Evolutionary conservation across 2,888 invertebrate genomes (phyloP).

Genomic region (Odontocolon sp.): DNA sequence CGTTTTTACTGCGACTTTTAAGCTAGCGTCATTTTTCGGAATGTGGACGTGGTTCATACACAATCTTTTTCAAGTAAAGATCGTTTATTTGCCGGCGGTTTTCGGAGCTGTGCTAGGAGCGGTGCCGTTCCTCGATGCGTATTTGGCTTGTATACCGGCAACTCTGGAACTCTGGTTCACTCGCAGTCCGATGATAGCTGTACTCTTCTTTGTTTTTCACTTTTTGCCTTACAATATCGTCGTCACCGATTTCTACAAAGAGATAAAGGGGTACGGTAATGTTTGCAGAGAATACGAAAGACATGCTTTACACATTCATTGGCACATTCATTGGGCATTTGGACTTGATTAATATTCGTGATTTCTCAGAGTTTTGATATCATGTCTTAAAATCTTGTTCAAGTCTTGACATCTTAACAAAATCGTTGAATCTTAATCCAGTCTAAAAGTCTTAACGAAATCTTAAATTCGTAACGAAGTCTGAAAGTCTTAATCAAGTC

Average conservation of each 20-base stretch:
- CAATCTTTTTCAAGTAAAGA: conserved; percentile 95
- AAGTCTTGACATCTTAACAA: no score
- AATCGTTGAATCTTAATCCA: no score
- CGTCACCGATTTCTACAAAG: conserved; percentile 97
- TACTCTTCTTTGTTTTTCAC: conserved; percentile 91
- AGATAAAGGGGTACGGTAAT: conserved; percentile 97
- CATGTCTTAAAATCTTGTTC: no score
- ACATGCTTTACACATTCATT: no score
- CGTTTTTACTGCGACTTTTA: conserved; percentile 97
- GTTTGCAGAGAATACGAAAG: no score
- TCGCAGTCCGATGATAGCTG: conserved; percentile 91
- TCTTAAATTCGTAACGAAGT: no score
- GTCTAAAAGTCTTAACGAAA: no score
- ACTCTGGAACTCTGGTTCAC: conserved; percentile 97
- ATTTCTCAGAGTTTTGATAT: no score
- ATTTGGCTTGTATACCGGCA: conserved; percentile 97
- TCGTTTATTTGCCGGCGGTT: conserved; percentile 97
- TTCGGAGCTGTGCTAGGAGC: conserved; percentile 96
- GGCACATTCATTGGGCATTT: no score
- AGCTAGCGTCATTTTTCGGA: conserved; percentile 98
- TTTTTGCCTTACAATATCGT: conserved; percentile 95
- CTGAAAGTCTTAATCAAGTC: no score
- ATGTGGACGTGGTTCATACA: conserved; percentile 99
- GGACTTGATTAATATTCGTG: no score
- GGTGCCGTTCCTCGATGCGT: conserved; percentile 97